These are phyloP conservation scores for Salminus brasiliensis DNA, from an alignment of 2,113 vertebrate genomes.

Conservation along the genomic window DNA sequence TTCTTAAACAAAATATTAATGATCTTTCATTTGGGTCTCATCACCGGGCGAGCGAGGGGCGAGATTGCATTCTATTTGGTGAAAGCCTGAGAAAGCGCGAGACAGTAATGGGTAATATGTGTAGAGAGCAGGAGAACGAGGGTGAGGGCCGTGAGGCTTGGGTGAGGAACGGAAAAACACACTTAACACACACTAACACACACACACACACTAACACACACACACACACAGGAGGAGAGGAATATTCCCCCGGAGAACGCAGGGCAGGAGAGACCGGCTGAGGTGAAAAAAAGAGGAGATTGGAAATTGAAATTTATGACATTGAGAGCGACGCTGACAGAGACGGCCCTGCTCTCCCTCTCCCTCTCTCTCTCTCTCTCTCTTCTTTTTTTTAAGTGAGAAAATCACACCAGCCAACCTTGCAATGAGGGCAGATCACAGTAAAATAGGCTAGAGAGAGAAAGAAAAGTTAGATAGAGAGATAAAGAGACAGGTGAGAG, in stretches of 20 bases:
- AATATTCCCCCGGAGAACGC: constrained; percentile 51
- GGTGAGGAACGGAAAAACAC: constrained; percentile 1
- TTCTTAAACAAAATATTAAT: constrained; percentile 73
- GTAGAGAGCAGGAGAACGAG: constrained; percentile 50
- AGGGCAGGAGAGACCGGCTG: constrained; percentile 50
- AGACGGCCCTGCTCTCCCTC: constrained; percentile 50
- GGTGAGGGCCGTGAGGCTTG: constrained; percentile 51
- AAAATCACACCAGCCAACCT: constrained; percentile 61
- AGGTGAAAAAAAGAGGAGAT: constrained; percentile 72
- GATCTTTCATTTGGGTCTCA: constrained; percentile 77
- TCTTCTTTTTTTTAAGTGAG: constrained; percentile 51
- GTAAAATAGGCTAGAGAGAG: constrained; percentile 71
- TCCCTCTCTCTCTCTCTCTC: constrained; percentile 38
- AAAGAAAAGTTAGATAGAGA: constrained; percentile 30
- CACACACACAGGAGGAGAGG: neutral
- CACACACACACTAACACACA: too few species aligned
- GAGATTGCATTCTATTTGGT: constrained; percentile 85
- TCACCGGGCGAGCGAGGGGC: constrained; percentile 70
- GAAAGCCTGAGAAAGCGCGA: constrained; percentile 75
- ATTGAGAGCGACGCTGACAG: constrained; percentile 91
- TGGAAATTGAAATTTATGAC: constrained; percentile 93
- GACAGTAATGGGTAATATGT: constrained; percentile 81
- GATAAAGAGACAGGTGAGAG: constrained; percentile 1
- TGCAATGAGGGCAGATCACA: constrained; percentile 74
- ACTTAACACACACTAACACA: neutral